Conservation (phyloP, 2,113 vertebrate genomes). For the Arothron firmamentum region DNA sequence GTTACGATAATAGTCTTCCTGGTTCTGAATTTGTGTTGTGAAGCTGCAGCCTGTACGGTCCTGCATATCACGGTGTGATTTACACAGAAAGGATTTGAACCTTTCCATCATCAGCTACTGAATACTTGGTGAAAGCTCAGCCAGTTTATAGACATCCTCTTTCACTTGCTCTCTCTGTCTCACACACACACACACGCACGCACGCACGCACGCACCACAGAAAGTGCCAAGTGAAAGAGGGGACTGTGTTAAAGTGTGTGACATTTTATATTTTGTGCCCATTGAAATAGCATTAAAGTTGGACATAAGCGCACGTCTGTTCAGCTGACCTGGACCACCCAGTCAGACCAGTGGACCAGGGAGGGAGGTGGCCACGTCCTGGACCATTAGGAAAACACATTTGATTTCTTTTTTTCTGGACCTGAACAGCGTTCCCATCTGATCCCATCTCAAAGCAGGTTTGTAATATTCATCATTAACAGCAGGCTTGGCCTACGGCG, state of each 20-base stretch:
- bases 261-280: slow-evolving; percentile 67
- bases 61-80: slow-evolving; percentile 34
- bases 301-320: slow-evolving; percentile 70
- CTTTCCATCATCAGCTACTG: slow-evolving; percentile 28
- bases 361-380: slow-evolving; percentile 64
- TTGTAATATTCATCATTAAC: slow-evolving; percentile 78
- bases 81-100: slow-evolving; percentile 33
- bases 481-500: slow-evolving; percentile 67
- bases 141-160: slow-evolving; percentile 37
- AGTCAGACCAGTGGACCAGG: slow-evolving; percentile 62
- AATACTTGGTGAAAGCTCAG: slow-evolving; percentile 29
- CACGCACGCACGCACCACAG: slow-evolving; percentile 12
- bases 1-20: too few relatives aligned
- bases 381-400: slow-evolving; percentile 71
- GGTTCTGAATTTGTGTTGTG: too few relatives aligned
- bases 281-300: slow-evolving; percentile 73
- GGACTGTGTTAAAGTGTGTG: slow-evolving; percentile 64
- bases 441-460: slow-evolving; percentile 73
- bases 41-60: background rate
- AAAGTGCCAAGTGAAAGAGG: slow-evolving; percentile 21
- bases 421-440: slow-evolving; percentile 74
- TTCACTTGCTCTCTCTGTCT: slow-evolving; percentile 8
- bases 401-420: slow-evolving; percentile 75
- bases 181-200: background rate
- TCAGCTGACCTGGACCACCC: slow-evolving; percentile 75